These are phyloP conservation scores for Drosophila fuyamai DNA, from an alignment of 1,140 invertebrate genomes.

Conservation along the genomic window DNA sequence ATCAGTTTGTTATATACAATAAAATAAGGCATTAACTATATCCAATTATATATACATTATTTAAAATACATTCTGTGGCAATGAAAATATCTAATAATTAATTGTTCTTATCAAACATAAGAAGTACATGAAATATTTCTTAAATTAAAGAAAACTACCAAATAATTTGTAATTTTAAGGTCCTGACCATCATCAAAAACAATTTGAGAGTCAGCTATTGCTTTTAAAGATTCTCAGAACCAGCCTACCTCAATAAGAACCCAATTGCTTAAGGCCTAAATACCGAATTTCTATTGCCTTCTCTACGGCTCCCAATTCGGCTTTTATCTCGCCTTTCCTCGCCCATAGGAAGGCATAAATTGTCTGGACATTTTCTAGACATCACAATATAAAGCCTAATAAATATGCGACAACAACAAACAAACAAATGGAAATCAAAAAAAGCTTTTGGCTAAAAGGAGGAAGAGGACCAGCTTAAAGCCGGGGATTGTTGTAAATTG, in stretches of 20 bases:
- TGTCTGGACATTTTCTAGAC: conserved; percentile 71
- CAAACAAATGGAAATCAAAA: conserved; percentile 70
- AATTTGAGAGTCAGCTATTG: neutral
- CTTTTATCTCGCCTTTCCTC: neutral
- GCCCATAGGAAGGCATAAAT: conserved; percentile 59
- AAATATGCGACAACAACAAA: conserved; percentile 63
- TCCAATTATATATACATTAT: too few species aligned
- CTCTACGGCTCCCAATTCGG: neutral
- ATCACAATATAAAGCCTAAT: conserved; percentile 75
- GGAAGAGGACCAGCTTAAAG: conserved; percentile 37
- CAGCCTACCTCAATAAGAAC: conserved; percentile 26
- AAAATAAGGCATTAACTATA: too few species aligned
- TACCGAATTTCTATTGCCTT: conserved; percentile 7
- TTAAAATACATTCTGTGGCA: too few species aligned
- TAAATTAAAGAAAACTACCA: neutral
- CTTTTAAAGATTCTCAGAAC: neutral
- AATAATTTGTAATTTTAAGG: neutral
- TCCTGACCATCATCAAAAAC: too few species aligned
- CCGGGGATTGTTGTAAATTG: conserved; percentile 29
- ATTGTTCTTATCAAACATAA: too few species aligned
- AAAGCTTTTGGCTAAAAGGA: conserved; percentile 46
- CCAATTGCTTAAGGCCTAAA: conserved; percentile 26
- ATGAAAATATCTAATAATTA: too few species aligned
- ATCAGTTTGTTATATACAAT: too few species aligned
- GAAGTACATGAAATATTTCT: too few species aligned